Percentiles rank a stretch among this genome's conserved stretches.
These are phyloP conservation scores for Panthera uncia DNA, from an alignment of 2,113 vertebrate species.

Conservation along the genomic window DNA sequence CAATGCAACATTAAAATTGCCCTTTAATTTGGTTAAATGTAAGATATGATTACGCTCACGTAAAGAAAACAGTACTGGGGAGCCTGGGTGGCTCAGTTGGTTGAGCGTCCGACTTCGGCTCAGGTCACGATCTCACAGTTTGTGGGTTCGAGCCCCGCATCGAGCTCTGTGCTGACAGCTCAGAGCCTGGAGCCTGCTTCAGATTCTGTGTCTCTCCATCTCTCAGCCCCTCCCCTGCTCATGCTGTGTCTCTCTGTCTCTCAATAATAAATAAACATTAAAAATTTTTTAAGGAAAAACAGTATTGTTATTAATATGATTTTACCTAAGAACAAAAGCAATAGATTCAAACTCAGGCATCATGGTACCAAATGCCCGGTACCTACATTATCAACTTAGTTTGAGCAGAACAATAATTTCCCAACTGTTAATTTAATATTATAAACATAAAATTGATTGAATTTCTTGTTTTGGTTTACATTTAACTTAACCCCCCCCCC, in stretches of 20 bases:
- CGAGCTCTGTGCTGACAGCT: too few species aligned
- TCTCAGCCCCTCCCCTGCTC: too few species aligned
- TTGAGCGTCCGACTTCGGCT: too few species aligned
- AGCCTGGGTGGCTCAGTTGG: too few species aligned
- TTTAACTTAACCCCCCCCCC: not conserved
- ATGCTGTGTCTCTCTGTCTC: too few species aligned
- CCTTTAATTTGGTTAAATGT: conserved; percentile 16
- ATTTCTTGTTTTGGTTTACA: not conserved
- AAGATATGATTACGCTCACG: not conserved
- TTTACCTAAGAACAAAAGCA: not conserved
- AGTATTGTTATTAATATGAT: not conserved
- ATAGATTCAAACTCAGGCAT: not conserved
- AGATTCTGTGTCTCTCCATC: too few species aligned
- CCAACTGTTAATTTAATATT: not conserved
- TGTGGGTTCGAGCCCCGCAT: too few species aligned
- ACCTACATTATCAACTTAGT: not conserved
- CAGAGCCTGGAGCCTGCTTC: too few species aligned
- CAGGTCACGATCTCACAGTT: too few species aligned
- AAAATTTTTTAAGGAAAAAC: not conserved
- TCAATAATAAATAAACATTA: too few species aligned
- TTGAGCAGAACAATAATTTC: not conserved
- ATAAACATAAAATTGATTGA: not conserved
- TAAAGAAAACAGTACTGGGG: too few species aligned
- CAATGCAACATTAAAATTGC: not conserved
- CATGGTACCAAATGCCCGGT: not conserved